Conservation (phyloP, 1,140 invertebrate species). For the Teleogryllus occipitalis region DNA sequence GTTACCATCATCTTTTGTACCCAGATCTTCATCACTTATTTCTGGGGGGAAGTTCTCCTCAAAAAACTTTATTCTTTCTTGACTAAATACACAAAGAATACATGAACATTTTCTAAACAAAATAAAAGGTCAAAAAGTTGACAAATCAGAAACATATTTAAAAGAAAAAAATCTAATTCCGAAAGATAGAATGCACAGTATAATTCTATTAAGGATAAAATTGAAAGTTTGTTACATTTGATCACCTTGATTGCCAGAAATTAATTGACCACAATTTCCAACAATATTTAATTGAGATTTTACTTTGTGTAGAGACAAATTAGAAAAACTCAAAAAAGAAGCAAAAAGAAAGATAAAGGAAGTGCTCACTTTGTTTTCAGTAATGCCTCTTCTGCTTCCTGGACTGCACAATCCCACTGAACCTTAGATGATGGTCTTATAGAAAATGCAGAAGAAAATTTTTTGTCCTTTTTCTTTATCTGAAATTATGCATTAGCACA, state of each 20-base stretch:
- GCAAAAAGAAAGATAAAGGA: neutral
- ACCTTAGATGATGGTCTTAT: conserved; percentile 39
- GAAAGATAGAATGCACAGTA: no score
- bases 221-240: no score
- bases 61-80: neutral
- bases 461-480: conserved; percentile 44
- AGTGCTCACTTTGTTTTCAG: neutral
- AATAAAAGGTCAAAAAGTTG: neutral
- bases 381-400: conserved; percentile 42
- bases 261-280: no score
- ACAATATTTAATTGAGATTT: neutral
- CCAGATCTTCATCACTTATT: conserved; percentile 31
- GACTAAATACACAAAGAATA: neutral
- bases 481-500: conserved; percentile 28
- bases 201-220: no score
- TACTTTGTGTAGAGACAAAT: neutral
- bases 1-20: neutral
- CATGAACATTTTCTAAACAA: neutral
- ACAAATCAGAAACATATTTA: no score
- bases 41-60: conserved; percentile 18
- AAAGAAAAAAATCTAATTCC: no score
- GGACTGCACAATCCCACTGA: conserved; percentile 53
- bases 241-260: no score
- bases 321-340: neutral
- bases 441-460: conserved; percentile 40